These are phyloP conservation scores for Hedya salicella DNA, from an alignment of 2,888 invertebrate genomes.

Conservation along the genomic window DNA sequence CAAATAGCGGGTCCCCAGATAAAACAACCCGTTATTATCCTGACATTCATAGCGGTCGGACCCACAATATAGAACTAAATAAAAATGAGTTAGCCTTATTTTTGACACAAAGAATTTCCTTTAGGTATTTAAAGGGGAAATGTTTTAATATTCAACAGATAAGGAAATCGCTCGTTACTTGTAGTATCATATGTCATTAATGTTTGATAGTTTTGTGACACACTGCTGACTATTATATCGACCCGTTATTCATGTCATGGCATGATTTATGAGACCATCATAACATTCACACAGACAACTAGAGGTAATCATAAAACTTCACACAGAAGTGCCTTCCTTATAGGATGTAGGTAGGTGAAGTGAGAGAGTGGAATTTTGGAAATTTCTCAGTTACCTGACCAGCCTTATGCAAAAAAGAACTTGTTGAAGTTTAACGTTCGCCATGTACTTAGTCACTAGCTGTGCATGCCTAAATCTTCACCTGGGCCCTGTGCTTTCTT, in stretches of 20 bases:
- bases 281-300: background rate
- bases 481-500: too few relatives aligned
- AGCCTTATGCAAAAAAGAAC: too few relatives aligned
- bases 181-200: constrained; percentile 19
- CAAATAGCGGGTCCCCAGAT: constrained; percentile 28
- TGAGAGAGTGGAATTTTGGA: too few relatives aligned
- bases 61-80: constrained; percentile 6
- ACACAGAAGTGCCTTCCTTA: too few relatives aligned
- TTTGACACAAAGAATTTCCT: constrained; percentile 2
- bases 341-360: too few relatives aligned
- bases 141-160: background rate
- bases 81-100: constrained; percentile 19
- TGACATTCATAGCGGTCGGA: constrained; percentile 27
- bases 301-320: too few relatives aligned
- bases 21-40: constrained; percentile 34
- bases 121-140: background rate
- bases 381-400: too few relatives aligned
- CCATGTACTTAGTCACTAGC: too few relatives aligned
- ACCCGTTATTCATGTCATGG: background rate
- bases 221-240: background rate
- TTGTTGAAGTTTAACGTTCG: too few relatives aligned
- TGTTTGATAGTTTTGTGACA: background rate
- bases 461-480: too few relatives aligned
- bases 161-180: background rate
- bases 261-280: constrained; percentile 8